Evolutionary conservation across 53 echinoderm and acorn worm species (phyloP).

Genomic region (Hippasteria phrygiana): DNA sequence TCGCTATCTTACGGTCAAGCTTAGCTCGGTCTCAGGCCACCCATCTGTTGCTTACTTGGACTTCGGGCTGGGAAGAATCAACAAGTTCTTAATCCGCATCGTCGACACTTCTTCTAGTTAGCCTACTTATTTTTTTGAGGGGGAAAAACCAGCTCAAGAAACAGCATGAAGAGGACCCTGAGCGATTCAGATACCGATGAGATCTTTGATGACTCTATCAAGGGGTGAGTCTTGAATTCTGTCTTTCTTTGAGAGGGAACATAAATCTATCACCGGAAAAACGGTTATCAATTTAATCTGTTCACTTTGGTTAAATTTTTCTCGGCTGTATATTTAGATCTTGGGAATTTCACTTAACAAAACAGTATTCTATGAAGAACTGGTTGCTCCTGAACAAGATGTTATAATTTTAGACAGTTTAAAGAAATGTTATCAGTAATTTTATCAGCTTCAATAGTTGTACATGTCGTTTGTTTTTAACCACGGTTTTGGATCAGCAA

Average conservation of each 20-base stretch:
- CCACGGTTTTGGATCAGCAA: no score
- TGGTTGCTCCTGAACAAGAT: no score
- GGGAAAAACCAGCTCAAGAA: background rate
- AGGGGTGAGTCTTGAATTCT: constrained; percentile 86
- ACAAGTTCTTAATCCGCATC: constrained; percentile 19
- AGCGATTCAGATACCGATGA: constrained; percentile 97
- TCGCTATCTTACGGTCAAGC: background rate
- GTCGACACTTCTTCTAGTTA: background rate
- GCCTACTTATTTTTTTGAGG: background rate
- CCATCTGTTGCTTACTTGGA: constrained; percentile 47
- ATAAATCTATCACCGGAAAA: no score
- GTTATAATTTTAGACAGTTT: no score
- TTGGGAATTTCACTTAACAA: no score
- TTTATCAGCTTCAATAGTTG: no score
- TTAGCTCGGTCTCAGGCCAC: background rate
- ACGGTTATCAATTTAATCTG: background rate
- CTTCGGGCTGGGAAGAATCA: constrained; percentile 26
- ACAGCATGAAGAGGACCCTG: constrained; percentile 90
- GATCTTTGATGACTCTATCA: constrained; percentile 95
- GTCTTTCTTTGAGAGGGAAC: no score
- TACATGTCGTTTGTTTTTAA: no score
- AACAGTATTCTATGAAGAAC: no score
- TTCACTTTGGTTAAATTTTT: background rate
- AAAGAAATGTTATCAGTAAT: no score
- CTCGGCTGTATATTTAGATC: no score